Percentiles rank a stretch among this genome's conserved stretches.
Evolutionary conservation across 2,113 vertebrate genomes (phyloP).

Genomic region (Carassius carassius): DNA sequence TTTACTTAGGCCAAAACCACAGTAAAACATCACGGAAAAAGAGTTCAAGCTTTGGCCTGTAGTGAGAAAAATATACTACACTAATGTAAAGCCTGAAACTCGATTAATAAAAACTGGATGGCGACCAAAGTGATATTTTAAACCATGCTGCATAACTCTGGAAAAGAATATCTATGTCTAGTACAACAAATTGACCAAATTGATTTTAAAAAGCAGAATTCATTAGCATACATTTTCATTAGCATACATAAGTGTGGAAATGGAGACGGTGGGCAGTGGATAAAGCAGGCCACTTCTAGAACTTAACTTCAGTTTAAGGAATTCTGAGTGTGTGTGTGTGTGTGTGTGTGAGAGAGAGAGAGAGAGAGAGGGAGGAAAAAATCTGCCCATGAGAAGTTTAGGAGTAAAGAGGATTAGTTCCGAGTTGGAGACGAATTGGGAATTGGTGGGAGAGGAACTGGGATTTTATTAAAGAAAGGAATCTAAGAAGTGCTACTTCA

Average conservation of each 20-base stretch:
- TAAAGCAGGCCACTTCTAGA: background rate
- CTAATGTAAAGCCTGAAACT: background rate
- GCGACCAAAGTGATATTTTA: background rate
- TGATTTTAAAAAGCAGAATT: constrained; percentile 39
- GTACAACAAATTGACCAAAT: constrained; percentile 29
- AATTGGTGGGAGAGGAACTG: constrained; percentile 27
- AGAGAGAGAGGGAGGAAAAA: background rate
- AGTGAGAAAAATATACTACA: background rate
- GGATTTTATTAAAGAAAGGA: constrained; percentile 48
- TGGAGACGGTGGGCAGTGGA: background rate
- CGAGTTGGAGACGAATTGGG: constrained; percentile 24
- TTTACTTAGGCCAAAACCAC: background rate
- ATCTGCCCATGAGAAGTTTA: constrained; percentile 25
- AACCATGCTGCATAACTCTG: background rate
- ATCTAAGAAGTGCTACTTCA: constrained; percentile 32
- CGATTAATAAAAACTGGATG: constrained; percentile 3
- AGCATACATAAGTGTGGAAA: constrained; percentile 26
- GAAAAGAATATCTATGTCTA: constrained; percentile 2
- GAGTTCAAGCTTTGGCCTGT: background rate
- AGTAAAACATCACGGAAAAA: background rate
- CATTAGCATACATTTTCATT: constrained; percentile 48
- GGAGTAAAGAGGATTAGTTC: constrained; percentile 49
- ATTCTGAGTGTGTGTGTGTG: background rate
- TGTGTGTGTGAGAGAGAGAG: background rate
- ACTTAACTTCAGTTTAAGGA: constrained; percentile 11